phyloP scores from a whole-genome alignment of 1,140 invertebrate genomes.

The Drosophila teissieri region DNA sequence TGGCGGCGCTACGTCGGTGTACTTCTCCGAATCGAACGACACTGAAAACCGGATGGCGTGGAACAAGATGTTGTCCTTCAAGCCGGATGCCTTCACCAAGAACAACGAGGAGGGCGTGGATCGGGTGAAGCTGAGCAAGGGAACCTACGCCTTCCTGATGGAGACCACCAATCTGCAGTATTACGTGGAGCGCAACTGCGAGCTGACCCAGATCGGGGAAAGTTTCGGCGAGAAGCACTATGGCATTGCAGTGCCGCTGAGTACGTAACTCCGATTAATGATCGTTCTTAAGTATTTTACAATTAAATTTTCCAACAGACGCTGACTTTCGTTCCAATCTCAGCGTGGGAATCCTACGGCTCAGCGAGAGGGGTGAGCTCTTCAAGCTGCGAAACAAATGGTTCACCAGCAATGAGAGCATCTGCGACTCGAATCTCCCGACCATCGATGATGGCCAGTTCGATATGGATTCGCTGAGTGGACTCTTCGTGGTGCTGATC shows the following conservation, averaged over 20 bases:
- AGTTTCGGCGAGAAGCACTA: slow-evolving; percentile 93
- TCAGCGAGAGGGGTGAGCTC: slow-evolving; percentile 92
- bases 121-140: slow-evolving; percentile 88
- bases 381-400: slow-evolving; percentile 92
- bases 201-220: slow-evolving; percentile 91
- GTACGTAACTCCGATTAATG: slow-evolving; percentile 25
- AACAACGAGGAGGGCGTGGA: slow-evolving; percentile 93
- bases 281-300: no score
- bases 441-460: slow-evolving; percentile 86
- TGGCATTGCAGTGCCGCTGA: slow-evolving; percentile 76
- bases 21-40: slow-evolving; percentile 87
- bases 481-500: slow-evolving; percentile 94
- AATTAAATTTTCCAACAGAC: slow-evolving; percentile 27
- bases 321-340: slow-evolving; percentile 88
- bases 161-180: slow-evolving; percentile 93
- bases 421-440: slow-evolving; percentile 19
- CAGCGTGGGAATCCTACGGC: slow-evolving; percentile 90
- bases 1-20: slow-evolving; percentile 89
- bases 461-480: slow-evolving; percentile 93
- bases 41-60: slow-evolving; percentile 90
- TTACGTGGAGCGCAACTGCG: slow-evolving; percentile 90
- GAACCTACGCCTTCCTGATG: slow-evolving; percentile 92
- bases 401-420: slow-evolving; percentile 87
- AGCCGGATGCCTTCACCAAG: slow-evolving; percentile 92
- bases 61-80: slow-evolving; percentile 91